phyloP scores from a whole-genome alignment of 2,113 vertebrate species.

The Xyrauchen texanus region DNA sequence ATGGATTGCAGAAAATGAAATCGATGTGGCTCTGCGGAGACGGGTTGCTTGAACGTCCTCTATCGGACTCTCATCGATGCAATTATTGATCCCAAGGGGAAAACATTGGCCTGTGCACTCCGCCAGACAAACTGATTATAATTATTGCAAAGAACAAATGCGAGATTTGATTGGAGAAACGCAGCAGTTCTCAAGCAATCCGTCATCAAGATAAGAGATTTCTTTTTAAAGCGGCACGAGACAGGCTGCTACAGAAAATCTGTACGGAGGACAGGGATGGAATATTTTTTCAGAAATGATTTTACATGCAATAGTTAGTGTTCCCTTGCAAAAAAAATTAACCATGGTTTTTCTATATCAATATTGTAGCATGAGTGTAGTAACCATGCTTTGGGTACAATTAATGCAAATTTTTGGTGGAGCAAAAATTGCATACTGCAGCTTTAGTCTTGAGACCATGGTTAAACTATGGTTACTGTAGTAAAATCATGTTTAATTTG shows the following conservation, averaged over 20 bases:
- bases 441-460: too few relatives aligned
- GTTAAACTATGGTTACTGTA: too few relatives aligned
- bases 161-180: slow-evolving; percentile 49
- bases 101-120: slow-evolving; percentile 43
- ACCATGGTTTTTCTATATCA: too few relatives aligned
- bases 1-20: slow-evolving; percentile 56
- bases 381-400: too few relatives aligned
- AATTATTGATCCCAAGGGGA: slow-evolving; percentile 57
- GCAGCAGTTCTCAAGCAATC: slow-evolving; percentile 46
- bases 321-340: too few relatives aligned
- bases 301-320: too few relatives aligned
- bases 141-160: slow-evolving; percentile 51
- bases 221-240: slow-evolving; percentile 40
- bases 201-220: slow-evolving; percentile 46
- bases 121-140: slow-evolving; percentile 54
- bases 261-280: too few relatives aligned
- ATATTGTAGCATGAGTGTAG: too few relatives aligned
- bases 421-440: too few relatives aligned
- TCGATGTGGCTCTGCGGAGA: slow-evolving; percentile 50
- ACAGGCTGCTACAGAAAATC: background rate
- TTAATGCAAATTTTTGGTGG: too few relatives aligned
- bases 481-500: too few relatives aligned
- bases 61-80: slow-evolving; percentile 56
- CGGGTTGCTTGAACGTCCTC: slow-evolving; percentile 47
- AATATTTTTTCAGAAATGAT: too few relatives aligned